Base-by-base conservation (phyloP, 92 coral and sea anemone genomes). In the Phenganax stokvisi region DNA sequence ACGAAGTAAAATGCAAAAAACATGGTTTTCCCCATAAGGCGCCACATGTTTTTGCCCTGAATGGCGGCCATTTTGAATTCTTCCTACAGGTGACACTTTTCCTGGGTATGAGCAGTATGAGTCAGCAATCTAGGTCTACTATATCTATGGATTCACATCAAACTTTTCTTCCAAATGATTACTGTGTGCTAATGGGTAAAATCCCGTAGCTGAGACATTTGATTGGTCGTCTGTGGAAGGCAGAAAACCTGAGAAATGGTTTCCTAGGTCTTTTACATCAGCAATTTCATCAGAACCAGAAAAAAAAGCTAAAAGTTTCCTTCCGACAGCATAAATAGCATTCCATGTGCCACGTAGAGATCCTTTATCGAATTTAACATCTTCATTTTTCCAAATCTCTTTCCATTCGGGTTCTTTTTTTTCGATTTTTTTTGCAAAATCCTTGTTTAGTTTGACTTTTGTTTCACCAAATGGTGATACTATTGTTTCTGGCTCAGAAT, bases 301-400 rank as follows among this genome's bases (percentile, higher is more conserved):
- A 12, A 61, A 10, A 15, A 56, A 17, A 61, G 67, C n/a, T 15
- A 61, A 10, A 56, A 56, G 20, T 28, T 61, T 61, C 1, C 25
- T 4, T 12, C 67, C 54, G 56, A 30, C 76, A 51, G 54, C 25
- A 31, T 7, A 72, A 51, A 72, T 54, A 11, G 76, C 76, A 52
- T 30, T 72, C 76, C 76, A 72, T 51, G 76, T n/a, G 56, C 76
- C 76, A 54, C 56, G 3, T n/a, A 72, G 7, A 72, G 47, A 72
- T 10, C 76, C 28, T 13, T 52, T 12, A 6, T 72, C 55, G 52
- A 44, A 5, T 3, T 44, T 12, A 6, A 44, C 57, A 9, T 44
- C 54, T 30, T 72, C 76, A 0, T 52, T 12, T 52, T 51, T 54
- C 28, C 44, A 3, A 31, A 72, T 51, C 12, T 72, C 76, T 72